Base-by-base conservation (phyloP, 2,113 vertebrate species). In the Sander lucioperca region DNA sequence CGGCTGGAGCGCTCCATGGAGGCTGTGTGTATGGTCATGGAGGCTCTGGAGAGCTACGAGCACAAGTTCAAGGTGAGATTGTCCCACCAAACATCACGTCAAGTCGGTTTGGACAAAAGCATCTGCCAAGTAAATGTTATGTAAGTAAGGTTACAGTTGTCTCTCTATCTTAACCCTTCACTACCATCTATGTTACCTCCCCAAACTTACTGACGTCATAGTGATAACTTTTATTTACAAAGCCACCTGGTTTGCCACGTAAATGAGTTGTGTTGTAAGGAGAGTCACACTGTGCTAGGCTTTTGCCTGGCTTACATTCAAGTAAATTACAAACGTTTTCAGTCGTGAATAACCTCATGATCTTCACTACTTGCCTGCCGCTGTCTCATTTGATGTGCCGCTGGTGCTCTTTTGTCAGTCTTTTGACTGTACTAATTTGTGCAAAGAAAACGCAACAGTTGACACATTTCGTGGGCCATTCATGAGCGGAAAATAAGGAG, bases 11-110 rank as follows among this genome's bases (percentile, higher is more conserved):
- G 98, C 88, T 97, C 97, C 21, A 98, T 99, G 98, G 97, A 99
- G 92, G 97, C 98, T 0, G 96, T 97, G 79, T 99, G 97, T 54
- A 98, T 99, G 97, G 97, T 99, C 82, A 98, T 99, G 97, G 98
- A 99, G 92, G 98, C 97, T 30, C 97, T 99, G 48, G 96, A 99
- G 93, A 96, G 78, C 88, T 99, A 99, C 0, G 97, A 99, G 91
- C 95, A 99, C 88, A 98, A 97, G 90, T 97, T 99, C 92, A 98
- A 99, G 97, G 98, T 99, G 77, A 86, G 74, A 39, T 0, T 1
- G 21, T 27, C 23, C 0, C 27, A n/a, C 0, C 23, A 9, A 63
- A 19, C 21, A 33, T n/a, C 3, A 2, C 11, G 21, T 47, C n/a
- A 1, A 50, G 14, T 10, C 2, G 0, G 2, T 64, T n/a, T n/a